Base-by-base conservation (phyloP, 2,113 vertebrate species). In the Cyprinodon tularosa region DNA sequence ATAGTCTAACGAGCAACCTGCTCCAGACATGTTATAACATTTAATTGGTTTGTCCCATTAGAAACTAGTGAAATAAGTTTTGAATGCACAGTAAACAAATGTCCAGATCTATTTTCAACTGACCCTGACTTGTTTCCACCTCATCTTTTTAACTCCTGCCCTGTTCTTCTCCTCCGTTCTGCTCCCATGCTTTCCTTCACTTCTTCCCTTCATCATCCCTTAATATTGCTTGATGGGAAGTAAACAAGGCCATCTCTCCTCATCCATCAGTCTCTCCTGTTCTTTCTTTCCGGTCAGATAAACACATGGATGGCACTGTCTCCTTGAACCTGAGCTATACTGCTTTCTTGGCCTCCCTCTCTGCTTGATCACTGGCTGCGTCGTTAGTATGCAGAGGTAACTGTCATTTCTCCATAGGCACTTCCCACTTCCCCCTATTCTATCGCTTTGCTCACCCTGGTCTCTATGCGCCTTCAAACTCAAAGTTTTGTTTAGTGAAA, bases 261-360 rank as follows among this genome's bases (percentile, higher is more conserved):
- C 62, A 15, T 63, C 62, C 62, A 38, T 63, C 62, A 38, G 36
- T 63, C 62, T 63, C 36, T 37, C 29, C 62, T 14, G 37, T 37
- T 36, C n/a, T 12, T 62, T 62, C 60, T 62, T 62, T 62, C 61
- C 62, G 36, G 62, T 63, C 14, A 63, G 38, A 63, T 63, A 17
- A 63, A 9, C 62, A 38, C 17, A 4, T 36, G 12, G 37, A 63
- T 63, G 17, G 62, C 62, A 39, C 62, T 17, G 37, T 63, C 62
- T 63, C 62, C 62, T 63, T 38, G 37, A 63, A 63, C 37, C 12
- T 17, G 14, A 37, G 38, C 36, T 8, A 5, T 37, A 15, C 14
- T 17, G 37, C 37, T 63, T 63, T 39, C 62, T 15, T 62, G 12
- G 29, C 29, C 61, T 14, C 14, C 37, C 61, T 60, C 59, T 29